Evolutionary conservation across 2,888 invertebrate genomes (phyloP).

Genomic region (Erpobdella octoculata): DNA sequence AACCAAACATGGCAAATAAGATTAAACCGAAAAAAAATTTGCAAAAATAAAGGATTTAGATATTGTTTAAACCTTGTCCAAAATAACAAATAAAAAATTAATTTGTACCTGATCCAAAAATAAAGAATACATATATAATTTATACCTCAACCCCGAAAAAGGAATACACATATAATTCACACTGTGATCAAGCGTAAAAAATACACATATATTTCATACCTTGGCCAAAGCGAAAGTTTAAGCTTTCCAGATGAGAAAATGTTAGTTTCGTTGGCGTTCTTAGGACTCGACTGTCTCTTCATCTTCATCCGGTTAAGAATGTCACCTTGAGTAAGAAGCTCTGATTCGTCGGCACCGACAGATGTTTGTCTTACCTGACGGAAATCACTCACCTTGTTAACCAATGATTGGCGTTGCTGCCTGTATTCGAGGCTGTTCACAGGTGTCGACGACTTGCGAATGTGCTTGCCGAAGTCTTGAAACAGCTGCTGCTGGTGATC

Average conservation of each 20-base stretch:
- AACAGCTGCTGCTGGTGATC: neutral
- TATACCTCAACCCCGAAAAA: too few species aligned
- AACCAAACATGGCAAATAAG: too few species aligned
- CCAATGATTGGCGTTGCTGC: neutral
- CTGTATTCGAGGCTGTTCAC: neutral
- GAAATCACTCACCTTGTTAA: neutral
- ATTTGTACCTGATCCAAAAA: too few species aligned
- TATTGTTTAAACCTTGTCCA: too few species aligned
- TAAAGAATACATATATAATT: too few species aligned
- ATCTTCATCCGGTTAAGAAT: slow-evolving; percentile 8
- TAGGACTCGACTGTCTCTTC: neutral
- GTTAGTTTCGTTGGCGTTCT: neutral
- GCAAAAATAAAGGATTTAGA: too few species aligned
- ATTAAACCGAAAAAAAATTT: too few species aligned
- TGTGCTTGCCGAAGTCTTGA: too few species aligned
- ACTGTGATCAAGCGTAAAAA: neutral
- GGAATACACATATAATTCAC: too few species aligned
- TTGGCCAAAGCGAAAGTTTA: neutral
- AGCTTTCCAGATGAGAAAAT: neutral
- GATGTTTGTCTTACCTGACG: neutral
- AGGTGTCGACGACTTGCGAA: too few species aligned
- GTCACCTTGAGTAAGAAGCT: slow-evolving; percentile 5
- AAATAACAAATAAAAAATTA: too few species aligned
- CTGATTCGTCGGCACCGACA: neutral
- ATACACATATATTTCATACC: neutral